Percentiles rank a stretch among this genome's conserved stretches.
Conservation (phyloP, 1,140 invertebrate genomes). For the Ericerus pela region DNA sequence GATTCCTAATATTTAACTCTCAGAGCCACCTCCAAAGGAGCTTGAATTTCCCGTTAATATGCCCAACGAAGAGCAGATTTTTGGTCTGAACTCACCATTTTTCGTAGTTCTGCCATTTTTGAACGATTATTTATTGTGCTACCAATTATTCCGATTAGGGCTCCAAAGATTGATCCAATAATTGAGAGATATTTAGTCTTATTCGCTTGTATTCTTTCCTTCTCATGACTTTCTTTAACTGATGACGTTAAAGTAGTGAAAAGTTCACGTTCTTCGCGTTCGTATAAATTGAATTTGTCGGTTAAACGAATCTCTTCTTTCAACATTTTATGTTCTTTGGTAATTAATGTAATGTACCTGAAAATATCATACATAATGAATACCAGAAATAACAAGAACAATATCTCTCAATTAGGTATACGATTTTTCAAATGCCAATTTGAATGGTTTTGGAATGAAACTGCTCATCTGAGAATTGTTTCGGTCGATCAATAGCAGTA, state of each 20-base stretch:
- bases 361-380: slow-evolving; percentile 1
- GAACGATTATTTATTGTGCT: slow-evolving; percentile 47
- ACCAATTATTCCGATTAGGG: slow-evolving; percentile 47
- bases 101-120: slow-evolving; percentile 46
- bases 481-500: too few relatives aligned
- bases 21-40: too few relatives aligned
- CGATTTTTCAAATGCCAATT: too few relatives aligned
- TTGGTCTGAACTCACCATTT: slow-evolving; percentile 34
- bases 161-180: slow-evolving; percentile 51
- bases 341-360: slow-evolving; percentile 33
- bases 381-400: too few relatives aligned
- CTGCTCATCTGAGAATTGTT: too few relatives aligned
- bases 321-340: slow-evolving; percentile 29
- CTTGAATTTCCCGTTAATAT: too few relatives aligned
- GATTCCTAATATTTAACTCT: too few relatives aligned
- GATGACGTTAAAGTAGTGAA: slow-evolving; percentile 49
- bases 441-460: too few relatives aligned
- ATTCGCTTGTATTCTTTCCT: slow-evolving; percentile 54
- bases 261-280: slow-evolving; percentile 45
- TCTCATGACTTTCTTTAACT: slow-evolving; percentile 53
- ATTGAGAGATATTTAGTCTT: slow-evolving; percentile 65
- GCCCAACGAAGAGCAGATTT: too few relatives aligned
- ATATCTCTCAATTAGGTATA: too few relatives aligned
- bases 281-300: slow-evolving; percentile 24
- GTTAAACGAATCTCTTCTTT: slow-evolving; percentile 24